Conservation (phyloP, 35 echinoderm and acorn worm species). For the Stichopus chloronotus region DNA sequence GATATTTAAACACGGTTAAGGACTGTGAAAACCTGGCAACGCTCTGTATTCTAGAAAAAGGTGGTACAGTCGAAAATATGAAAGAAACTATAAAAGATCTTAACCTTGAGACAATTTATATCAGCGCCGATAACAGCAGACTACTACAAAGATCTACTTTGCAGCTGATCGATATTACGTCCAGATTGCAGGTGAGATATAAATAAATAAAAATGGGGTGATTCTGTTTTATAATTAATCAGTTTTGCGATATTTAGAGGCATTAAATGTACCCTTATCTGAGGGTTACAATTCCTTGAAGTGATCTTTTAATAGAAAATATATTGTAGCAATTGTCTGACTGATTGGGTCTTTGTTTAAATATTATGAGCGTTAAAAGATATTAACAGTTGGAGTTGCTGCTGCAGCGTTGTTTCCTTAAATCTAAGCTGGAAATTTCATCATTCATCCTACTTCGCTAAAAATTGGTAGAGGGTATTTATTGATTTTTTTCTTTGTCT, state of each 20-base stretch:
- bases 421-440: background rate
- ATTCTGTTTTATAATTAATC: background rate
- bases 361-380: background rate
- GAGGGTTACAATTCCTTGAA: too few species aligned
- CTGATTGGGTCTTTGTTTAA: background rate
- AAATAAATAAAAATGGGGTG: background rate
- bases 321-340: too few species aligned
- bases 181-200: background rate
- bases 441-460: too few species aligned
- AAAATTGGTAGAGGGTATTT: too few species aligned
- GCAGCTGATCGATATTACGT: conserved; percentile 16
- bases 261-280: too few species aligned
- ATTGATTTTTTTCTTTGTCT: too few species aligned
- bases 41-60: background rate
- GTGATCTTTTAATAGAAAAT: too few species aligned
- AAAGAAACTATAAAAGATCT: background rate
- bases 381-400: background rate
- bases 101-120: background rate
- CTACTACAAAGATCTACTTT: conserved; percentile 25
- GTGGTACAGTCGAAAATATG: background rate
- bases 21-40: background rate
- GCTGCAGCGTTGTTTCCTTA: background rate
- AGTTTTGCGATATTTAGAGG: too few species aligned
- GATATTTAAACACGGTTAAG: background rate
- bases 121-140: background rate